A percentile compares a stretch with the other conserved stretches of the same genome.
Evolutionary conservation across 2,797 vertebrate species (phyloP).

Genomic region (Allobates femoralis): DNA sequence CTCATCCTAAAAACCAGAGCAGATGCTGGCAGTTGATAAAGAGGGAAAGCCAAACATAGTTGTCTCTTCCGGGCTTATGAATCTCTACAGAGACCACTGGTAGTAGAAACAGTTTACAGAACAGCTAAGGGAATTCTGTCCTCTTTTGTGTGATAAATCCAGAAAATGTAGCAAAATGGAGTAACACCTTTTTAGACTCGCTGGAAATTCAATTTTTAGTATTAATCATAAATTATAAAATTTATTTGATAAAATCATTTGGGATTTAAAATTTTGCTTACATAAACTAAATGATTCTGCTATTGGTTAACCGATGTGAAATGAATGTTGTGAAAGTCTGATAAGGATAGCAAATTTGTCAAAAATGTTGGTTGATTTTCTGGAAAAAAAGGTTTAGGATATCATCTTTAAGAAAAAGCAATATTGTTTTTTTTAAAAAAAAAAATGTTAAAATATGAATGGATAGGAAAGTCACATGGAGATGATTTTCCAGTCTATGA

Average conservation of each 20-base stretch:
- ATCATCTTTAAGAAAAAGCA: too few relatives aligned
- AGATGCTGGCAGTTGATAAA: slow-evolving; percentile 62
- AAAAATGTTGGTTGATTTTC: too few relatives aligned
- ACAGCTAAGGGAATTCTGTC: slow-evolving; percentile 1
- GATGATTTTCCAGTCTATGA: too few relatives aligned
- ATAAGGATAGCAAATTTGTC: not conserved
- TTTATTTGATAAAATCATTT: not conserved
- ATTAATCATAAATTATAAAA: not conserved
- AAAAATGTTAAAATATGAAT: too few relatives aligned
- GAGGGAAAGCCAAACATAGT: slow-evolving; percentile 53
- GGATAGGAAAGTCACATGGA: too few relatives aligned
- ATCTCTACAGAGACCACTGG: slow-evolving; percentile 35
- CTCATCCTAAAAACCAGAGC: slow-evolving; percentile 56
- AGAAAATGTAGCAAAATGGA: not conserved
- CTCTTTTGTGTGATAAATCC: not conserved
- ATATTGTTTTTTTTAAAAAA: too few relatives aligned
- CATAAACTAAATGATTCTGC: not conserved
- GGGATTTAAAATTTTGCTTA: not conserved
- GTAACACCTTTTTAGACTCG: not conserved
- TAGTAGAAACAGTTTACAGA: slow-evolving; percentile 20
- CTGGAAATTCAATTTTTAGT: not conserved
- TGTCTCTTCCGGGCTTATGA: slow-evolving; percentile 50
- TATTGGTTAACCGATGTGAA: not conserved
- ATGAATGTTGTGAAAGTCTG: not conserved
- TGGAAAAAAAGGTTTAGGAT: too few relatives aligned